A percentile compares a stretch with the other conserved stretches of the same genome.
Conservation (phyloP, 2,113 vertebrate genomes). For the Forbesichthys agassizii region DNA sequence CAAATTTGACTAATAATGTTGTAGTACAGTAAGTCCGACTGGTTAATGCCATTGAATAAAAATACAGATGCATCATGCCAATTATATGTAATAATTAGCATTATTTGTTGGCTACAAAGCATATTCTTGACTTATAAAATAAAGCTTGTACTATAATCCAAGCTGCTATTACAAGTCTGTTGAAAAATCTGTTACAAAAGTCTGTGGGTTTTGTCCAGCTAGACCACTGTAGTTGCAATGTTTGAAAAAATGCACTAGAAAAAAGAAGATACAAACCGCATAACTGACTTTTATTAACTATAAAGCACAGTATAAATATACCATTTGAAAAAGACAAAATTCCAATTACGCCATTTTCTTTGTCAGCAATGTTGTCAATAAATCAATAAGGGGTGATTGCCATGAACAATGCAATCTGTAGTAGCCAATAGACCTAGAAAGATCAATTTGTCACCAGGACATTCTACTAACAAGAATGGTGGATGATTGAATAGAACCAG, state of each 20-base stretch:
- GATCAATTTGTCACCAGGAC: no score
- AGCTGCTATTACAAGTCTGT: not conserved
- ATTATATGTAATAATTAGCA: not conserved
- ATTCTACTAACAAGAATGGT: no score
- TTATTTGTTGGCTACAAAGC: not conserved
- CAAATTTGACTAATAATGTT: slow-evolving; percentile 1
- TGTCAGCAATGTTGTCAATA: no score
- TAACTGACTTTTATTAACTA: not conserved
- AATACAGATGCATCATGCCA: not conserved
- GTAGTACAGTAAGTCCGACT: not conserved
- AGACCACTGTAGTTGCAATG: slow-evolving; percentile 17
- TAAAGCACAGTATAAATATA: no score
- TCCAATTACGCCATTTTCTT: no score
- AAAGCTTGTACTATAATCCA: not conserved
- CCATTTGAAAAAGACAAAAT: no score
- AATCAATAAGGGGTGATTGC: no score
- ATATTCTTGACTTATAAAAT: not conserved
- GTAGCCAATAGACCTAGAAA: no score
- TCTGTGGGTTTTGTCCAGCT: not conserved
- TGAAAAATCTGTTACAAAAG: not conserved
- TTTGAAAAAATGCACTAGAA: slow-evolving; percentile 2
- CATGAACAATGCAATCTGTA: no score
- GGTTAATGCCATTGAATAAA: not conserved
- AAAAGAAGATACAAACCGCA: not conserved
- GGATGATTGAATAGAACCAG: no score